Evolutionary conservation across 2,113 vertebrate species (phyloP), one percentile per base, ranked within the genome.

Genomic region (Myodes glareolus): DNA sequence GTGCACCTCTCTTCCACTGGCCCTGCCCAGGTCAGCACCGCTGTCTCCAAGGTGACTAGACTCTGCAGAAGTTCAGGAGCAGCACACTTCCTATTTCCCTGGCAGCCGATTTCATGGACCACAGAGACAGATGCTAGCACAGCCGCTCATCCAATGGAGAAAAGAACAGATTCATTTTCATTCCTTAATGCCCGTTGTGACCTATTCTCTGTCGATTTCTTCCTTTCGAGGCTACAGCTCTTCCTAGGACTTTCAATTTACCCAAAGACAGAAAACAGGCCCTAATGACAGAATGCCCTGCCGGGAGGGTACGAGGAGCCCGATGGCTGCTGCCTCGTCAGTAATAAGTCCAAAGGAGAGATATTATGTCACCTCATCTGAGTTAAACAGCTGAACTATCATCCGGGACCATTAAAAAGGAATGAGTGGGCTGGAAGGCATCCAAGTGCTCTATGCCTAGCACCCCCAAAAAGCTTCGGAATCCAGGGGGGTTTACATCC

Each of bases 91-190:
- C 98, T 97, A 93, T 97, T 98, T 98, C 96, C 96, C 97, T 98
- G 98, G 98, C 98, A 98, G 98, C 97, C 98, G 98, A 98, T 98
- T 98, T 98, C 98, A 98, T 98, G 98, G 98, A 98, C 98, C 98
- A 98, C 98, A 98, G 98, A 97, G 98, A 98, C 94, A 97, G 98
- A 98, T 89, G 93, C 96, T 97, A 98, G 97, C 97, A 97, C 94
- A 94, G 98, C 98, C 98, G 98, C 98, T 98, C 98, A 98, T 98
- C 98, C 98, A 98, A 98, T 88, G 58, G 98, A 98, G 97, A 96
- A 98, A 98, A 98, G 98, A 98, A 98, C 97, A 97, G 98, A 98
- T 98, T 97, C 96, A 97, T 98, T 98, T 98, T 97, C 98, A 98
- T 98, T 97, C 97, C 96, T 97, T 98, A 98, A 98, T 97, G 96